Conservation (phyloP, 1,140 invertebrate genomes). For the Sinonovacula constricta region DNA sequence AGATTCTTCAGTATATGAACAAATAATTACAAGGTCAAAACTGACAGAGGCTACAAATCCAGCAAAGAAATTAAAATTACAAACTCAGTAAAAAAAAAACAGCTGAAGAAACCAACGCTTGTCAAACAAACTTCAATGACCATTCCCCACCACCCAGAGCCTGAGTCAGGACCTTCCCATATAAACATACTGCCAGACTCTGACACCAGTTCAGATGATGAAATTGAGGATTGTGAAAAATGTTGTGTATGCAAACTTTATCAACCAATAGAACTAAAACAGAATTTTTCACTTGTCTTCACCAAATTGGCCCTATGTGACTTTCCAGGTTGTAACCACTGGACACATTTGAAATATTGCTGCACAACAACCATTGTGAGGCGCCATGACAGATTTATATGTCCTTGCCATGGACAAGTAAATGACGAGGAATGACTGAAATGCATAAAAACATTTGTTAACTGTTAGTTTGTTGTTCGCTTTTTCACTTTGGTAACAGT, state of each 20-base stretch:
- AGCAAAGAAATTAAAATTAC: too few species aligned
- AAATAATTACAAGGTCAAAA: too few species aligned
- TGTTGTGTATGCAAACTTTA: constrained; percentile 23
- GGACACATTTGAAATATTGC: constrained; percentile 24
- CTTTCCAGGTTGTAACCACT: constrained; percentile 8
- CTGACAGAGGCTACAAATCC: too few species aligned
- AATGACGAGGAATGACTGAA: not conserved
- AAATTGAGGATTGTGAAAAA: constrained; percentile 7
- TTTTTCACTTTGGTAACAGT: too few species aligned
- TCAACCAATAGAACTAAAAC: constrained; percentile 20
- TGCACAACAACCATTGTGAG: not conserved
- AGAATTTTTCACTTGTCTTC: constrained; percentile 16
- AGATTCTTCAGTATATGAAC: too few species aligned
- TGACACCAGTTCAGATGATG: too few species aligned
- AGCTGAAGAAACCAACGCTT: too few species aligned
- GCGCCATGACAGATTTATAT: not conserved
- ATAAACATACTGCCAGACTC: too few species aligned
- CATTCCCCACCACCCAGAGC: too few species aligned
- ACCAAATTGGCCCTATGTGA: constrained; percentile 21
- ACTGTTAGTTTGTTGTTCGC: not conserved
- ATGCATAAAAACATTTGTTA: not conserved
- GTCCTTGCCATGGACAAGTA: constrained; percentile 18
- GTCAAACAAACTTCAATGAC: too few species aligned
- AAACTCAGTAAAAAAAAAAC: too few species aligned
- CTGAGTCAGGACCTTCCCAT: too few species aligned